Conservation (phyloP, 2,888 invertebrate genomes). For the Macroteleia sp. region DNA sequence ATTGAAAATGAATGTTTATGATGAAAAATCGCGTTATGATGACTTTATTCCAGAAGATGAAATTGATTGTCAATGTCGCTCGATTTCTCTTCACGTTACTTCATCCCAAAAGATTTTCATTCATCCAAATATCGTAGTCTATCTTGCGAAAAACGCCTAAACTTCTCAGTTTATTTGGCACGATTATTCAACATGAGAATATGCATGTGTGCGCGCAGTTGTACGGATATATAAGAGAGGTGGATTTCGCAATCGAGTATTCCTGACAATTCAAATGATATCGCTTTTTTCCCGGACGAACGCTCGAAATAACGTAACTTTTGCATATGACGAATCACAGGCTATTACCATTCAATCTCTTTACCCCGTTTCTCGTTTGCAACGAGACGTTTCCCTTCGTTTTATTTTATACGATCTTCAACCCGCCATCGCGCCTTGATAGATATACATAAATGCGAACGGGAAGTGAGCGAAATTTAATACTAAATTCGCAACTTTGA, state of each 20-base stretch:
- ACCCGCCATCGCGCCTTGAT: conserved; percentile 47
- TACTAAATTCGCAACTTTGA: conserved; percentile 37
- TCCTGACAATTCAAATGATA: conserved; percentile 78
- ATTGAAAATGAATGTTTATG: conserved; percentile 6
- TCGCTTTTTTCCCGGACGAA: conserved; percentile 75
- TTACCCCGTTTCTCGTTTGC: conserved; percentile 76
- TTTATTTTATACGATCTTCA: conserved; percentile 72
- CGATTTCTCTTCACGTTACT: conserved; percentile 28
- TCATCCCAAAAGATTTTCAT: conserved; percentile 66
- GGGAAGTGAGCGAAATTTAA: conserved; percentile 51
- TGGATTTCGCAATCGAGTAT: conserved; percentile 67
- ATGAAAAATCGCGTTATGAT: conserved; percentile 10
- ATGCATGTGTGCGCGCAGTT: conserved; percentile 56
- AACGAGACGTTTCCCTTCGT: conserved; percentile 75
- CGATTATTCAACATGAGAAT: conserved; percentile 74
- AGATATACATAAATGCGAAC: conserved; percentile 46
- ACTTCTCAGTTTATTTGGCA: conserved; percentile 71
- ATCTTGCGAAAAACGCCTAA: conserved; percentile 63
- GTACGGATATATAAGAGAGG: conserved; percentile 37
- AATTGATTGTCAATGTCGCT: conserved; percentile 40
- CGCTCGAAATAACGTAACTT: conserved; percentile 69
- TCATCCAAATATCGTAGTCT: conserved; percentile 69
- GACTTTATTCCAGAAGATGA: conserved; percentile 15
- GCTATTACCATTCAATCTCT: conserved; percentile 82
- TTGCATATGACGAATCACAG: conserved; percentile 83